A percentile compares a stretch with the other conserved stretches of the same genome.
phyloP scores from a whole-genome alignment of 1,140 invertebrate species.

The Drosophila cardini region DNA sequence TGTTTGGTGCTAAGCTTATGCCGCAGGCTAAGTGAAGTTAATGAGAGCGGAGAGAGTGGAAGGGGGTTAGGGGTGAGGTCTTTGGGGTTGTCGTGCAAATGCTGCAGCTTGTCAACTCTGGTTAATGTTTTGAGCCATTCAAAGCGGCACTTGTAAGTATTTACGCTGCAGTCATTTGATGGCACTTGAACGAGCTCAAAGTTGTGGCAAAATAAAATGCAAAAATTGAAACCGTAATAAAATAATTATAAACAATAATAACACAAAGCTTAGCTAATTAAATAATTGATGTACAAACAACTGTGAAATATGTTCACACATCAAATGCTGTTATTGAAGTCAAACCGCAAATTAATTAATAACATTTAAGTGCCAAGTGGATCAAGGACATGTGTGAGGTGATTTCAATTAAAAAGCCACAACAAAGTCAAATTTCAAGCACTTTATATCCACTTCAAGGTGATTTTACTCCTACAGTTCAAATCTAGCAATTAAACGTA shows the following conservation, averaged over 20 bases:
- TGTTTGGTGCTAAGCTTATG: constrained; percentile 28
- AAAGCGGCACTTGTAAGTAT: constrained; percentile 35
- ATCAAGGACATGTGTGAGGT: not conserved
- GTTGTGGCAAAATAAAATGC: constrained; percentile 6
- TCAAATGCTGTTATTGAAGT: constrained; percentile 5
- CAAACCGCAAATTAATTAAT: constrained; percentile 74
- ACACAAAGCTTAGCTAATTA: constrained; percentile 37
- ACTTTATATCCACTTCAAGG: not conserved
- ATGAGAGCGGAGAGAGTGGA: constrained; percentile 38
- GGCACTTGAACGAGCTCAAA: constrained; percentile 32
- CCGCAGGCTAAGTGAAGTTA: constrained; percentile 66
- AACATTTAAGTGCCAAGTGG: constrained; percentile 28
- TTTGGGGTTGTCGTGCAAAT: constrained; percentile 23
- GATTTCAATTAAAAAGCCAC: constrained; percentile 66
- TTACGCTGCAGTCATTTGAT: constrained; percentile 37
- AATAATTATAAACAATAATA: too few species aligned
- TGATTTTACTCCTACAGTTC: constrained; percentile 49
- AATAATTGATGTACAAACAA: constrained; percentile 58
- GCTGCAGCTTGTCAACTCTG: constrained; percentile 72
- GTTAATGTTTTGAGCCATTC: constrained; percentile 62
- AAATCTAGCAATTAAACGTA: constrained; percentile 62
- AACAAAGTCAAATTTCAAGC: constrained; percentile 59
- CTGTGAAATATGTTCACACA: constrained; percentile 30
- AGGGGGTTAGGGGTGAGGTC: constrained; percentile 12
- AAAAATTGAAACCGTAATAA: constrained; percentile 13